phyloP scores from a whole-genome alignment of 92 coral and sea anemone species.

The Micromussa lordhowensis region DNA sequence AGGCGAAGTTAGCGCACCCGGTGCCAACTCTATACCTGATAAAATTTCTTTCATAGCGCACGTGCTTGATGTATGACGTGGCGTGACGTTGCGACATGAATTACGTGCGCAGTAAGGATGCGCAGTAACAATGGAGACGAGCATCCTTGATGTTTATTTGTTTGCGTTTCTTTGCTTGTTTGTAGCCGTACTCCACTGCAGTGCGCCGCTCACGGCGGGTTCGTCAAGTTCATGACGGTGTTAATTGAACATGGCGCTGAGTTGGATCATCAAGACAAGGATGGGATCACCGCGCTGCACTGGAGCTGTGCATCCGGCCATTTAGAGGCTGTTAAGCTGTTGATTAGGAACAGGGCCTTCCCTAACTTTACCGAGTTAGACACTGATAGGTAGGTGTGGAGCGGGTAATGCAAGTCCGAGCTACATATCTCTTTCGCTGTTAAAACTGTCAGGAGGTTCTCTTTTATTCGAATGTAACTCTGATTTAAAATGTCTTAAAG shows the following conservation, averaged over 20 bases:
- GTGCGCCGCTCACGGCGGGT: conserved; percentile 95
- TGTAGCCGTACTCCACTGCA: conserved; percentile 90
- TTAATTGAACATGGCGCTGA: conserved; percentile 80
- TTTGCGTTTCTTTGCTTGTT: background rate
- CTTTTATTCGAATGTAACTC: too few species aligned
- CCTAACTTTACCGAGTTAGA: conserved; percentile 79
- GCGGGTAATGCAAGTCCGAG: too few species aligned
- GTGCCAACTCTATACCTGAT: too few species aligned
- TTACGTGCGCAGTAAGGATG: too few species aligned
- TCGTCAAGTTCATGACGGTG: conserved; percentile 88
- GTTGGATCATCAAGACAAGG: conserved; percentile 81
- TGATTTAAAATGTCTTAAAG: too few species aligned
- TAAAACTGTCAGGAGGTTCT: too few species aligned
- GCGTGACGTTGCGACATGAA: too few species aligned
- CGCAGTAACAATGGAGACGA: too few species aligned
- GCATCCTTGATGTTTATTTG: background rate
- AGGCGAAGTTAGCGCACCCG: too few species aligned
- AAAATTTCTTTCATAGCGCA: too few species aligned
- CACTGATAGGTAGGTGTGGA: conserved; percentile 67
- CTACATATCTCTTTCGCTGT: too few species aligned
- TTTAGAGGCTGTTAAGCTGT: conserved; percentile 92
- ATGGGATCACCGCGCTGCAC: conserved; percentile 87
- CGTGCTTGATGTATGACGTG: too few species aligned
- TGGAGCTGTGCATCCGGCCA: conserved; percentile 93
- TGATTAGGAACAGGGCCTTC: conserved; percentile 79